A percentile compares a stretch with the other conserved stretches of the same genome.
phyloP scores from a whole-genome alignment of 2,888 invertebrate species.

The Muschampia plurimacula region DNA sequence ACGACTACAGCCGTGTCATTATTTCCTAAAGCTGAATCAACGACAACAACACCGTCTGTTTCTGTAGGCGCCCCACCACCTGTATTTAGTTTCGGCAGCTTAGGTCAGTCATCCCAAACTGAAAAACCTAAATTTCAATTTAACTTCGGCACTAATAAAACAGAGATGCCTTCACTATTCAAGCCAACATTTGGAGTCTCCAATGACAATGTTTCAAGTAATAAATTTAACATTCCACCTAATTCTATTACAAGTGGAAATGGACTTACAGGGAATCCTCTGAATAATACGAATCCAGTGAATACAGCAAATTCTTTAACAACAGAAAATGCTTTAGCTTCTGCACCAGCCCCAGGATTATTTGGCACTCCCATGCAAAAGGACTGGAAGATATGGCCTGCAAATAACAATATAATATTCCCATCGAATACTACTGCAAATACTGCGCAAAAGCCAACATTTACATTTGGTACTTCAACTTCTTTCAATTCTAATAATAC shows the following conservation, averaged over 20 bases:
- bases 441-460: conserved; percentile 58
- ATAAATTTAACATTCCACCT: conserved; percentile 46
- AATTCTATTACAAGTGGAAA: conserved; percentile 29
- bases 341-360: conserved; percentile 46
- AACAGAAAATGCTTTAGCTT: conserved; percentile 46
- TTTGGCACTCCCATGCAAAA: conserved; percentile 59
- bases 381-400: conserved; percentile 62
- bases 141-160: conserved; percentile 57
- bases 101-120: conserved; percentile 45
- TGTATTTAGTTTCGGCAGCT: conserved; percentile 64
- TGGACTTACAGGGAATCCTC: conserved; percentile 37
- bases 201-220: conserved; percentile 37
- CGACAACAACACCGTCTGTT: conserved; percentile 37
- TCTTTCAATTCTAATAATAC: conserved; percentile 53
- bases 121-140: conserved; percentile 69
- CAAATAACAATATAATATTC: conserved; percentile 56
- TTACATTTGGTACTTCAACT: conserved; percentile 61
- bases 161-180: conserved; percentile 51
- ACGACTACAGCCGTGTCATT: conserved; percentile 46
- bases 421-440: conserved; percentile 53
- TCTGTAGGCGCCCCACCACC: conserved; percentile 45
- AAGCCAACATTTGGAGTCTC: conserved; percentile 52
- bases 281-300: conserved; percentile 19
- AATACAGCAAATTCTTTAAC: conserved; percentile 14
- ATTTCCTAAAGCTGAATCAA: conserved; percentile 52